phyloP scores from a whole-genome alignment of 64 coral and sea anemone species.

The Orbicella faveolata region DNA sequence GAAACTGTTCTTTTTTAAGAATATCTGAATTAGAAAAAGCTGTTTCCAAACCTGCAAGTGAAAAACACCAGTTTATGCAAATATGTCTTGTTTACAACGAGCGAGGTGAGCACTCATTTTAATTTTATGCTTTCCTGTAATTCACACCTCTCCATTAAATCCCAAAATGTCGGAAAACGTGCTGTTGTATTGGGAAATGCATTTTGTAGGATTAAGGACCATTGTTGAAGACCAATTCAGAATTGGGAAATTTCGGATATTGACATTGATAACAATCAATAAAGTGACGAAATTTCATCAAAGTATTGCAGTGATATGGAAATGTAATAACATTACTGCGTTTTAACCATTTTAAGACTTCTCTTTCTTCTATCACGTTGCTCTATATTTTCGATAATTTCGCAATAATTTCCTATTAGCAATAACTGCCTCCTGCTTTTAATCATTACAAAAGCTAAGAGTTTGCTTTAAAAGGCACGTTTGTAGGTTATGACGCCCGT shows the following conservation, averaged over 20 bases:
- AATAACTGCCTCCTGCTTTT: background rate
- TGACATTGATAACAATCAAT: slow-evolving; percentile 3
- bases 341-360: slow-evolving; percentile 10
- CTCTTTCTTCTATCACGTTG: background rate
- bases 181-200: background rate
- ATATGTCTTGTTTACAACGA: background rate
- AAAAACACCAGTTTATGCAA: slow-evolving; percentile 29
- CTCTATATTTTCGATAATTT: background rate
- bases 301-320: background rate
- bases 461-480: background rate
- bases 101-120: background rate
- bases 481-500: background rate
- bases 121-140: slow-evolving; percentile 21
- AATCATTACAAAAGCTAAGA: background rate
- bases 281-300: background rate
- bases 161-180: background rate
- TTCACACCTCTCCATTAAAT: background rate
- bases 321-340: background rate
- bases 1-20: background rate
- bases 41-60: background rate
- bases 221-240: background rate
- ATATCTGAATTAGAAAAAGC: background rate
- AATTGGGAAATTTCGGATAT: background rate
- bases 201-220: background rate
- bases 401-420: background rate